phyloP scores from a whole-genome alignment of 1,140 invertebrate species.

The Cardiocondyla obscurior region DNA sequence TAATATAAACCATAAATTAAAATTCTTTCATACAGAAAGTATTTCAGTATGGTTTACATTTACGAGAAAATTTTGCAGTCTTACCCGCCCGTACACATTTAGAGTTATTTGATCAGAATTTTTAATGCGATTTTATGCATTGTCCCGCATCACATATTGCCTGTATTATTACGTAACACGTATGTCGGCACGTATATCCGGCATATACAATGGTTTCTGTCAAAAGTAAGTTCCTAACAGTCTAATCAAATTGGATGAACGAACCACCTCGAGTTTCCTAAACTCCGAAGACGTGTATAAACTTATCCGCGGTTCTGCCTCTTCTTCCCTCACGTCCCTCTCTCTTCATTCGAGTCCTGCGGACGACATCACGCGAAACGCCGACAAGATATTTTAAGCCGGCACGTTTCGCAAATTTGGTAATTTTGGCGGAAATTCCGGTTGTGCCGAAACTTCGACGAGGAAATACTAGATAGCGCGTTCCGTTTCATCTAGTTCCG shows the following conservation, averaged over 20 bases:
- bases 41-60: slow-evolving; percentile 8
- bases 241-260: slow-evolving; percentile 67
- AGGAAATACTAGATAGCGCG: slow-evolving; percentile 47
- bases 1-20: slow-evolving; percentile 41
- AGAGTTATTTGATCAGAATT: slow-evolving; percentile 20
- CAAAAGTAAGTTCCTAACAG: slow-evolving; percentile 56
- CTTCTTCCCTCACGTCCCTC: too few species aligned
- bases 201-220: slow-evolving; percentile 45
- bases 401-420: slow-evolving; percentile 48
- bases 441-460: slow-evolving; percentile 35
- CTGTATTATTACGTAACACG: slow-evolving; percentile 27
- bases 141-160: neutral
- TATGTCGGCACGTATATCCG: slow-evolving; percentile 30
- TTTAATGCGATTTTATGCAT: neutral
- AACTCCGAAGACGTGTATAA: slow-evolving; percentile 57
- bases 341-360: neutral
- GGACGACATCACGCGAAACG: slow-evolving; percentile 42
- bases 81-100: neutral
- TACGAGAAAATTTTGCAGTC: neutral
- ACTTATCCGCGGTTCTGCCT: slow-evolving; percentile 36
- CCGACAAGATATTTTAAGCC: slow-evolving; percentile 52
- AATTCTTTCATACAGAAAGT: slow-evolving; percentile 29
- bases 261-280: slow-evolving; percentile 60
- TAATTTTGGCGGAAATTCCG: slow-evolving; percentile 49
- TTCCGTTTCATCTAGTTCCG: slow-evolving; percentile 41